Conservation (phyloP, 35 echinoderm and acorn worm species). For the Chiridota heheva region DNA sequence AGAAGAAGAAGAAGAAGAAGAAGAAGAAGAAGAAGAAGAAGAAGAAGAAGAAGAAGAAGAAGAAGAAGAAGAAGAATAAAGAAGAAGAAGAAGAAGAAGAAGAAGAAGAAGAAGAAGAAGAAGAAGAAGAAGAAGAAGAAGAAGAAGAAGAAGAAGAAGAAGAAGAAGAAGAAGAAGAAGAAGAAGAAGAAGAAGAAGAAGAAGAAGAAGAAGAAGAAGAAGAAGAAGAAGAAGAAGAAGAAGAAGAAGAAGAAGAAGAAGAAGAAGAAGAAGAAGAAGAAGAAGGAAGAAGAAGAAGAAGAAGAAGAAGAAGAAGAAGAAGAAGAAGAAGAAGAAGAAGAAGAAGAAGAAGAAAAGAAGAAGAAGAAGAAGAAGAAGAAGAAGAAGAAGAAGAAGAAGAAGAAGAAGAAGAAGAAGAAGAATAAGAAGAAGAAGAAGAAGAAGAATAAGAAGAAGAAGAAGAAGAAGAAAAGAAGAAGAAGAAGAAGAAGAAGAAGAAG, state of each 20-base stretch:
- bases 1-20: slow-evolving; percentile 8
- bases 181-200: neutral
- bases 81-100: neutral
- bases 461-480: neutral
- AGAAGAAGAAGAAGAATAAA: too few species aligned
- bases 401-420: neutral
- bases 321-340: slow-evolving; percentile 8
- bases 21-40: slow-evolving; percentile 9
- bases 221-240: neutral
- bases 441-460: too few species aligned
- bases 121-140: neutral
- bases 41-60: neutral
- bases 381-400: neutral
- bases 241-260: slow-evolving; percentile 2
- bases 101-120: neutral
- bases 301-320: slow-evolving; percentile 8
- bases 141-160: neutral
- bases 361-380: neutral
- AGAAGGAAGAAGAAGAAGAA: slow-evolving; percentile 2
- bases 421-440: too few species aligned
- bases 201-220: neutral
- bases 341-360: neutral
- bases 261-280: slow-evolving; percentile 8
- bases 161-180: neutral
- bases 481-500: neutral